Base-by-base conservation (phyloP, 2,888 invertebrate species). In the Spilarctia lutea region DNA sequence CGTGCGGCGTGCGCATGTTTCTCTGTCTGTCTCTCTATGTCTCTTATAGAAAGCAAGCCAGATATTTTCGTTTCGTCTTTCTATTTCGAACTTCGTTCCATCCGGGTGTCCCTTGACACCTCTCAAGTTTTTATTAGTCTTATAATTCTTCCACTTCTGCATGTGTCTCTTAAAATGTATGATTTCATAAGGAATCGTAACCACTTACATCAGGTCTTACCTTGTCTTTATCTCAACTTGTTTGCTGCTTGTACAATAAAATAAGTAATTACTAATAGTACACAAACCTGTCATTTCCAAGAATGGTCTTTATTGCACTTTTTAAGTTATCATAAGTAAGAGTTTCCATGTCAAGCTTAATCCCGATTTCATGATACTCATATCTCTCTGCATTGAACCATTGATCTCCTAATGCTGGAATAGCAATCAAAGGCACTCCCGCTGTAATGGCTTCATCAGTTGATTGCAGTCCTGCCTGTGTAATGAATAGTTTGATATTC, bases 391-490 rank as follows among this genome's bases (percentile, higher is more conserved):
- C 90, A 75, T 94, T 94, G 20, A 84, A 89, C 82, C 88, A 91
- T 77, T 95, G 94, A 77, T 96, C 96, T 0, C 86, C 90, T 27
- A 91, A 79, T 82, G 94, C 91, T 3, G 94, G 94, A 24, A 95
- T 83, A 6, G 89, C 94, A 56, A 94, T 82, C 6, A 95, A 73
- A 2, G 95, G 94, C 0, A 93, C 92, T 39, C 89, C 90, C 11
- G 91, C 91, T 52, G 81, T 78, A 30, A 96, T 91, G 0, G 94
- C 90, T 84, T 95, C 95, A 68, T 94, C 93, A 0, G 93, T 88
- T 0, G 95, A 94, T 76, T 94, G 94, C 0, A 94, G 76, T 24
- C 95, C 95, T 48, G 92, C 94, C 88, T 95, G 94, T 1, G 93
- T 94, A 45, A 95, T 89, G 68, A 90, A 91, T 1, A 89, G 33